Evolutionary conservation across 2,888 invertebrate species (phyloP).

Genomic region (Pyrrhopygopsis socrates): DNA sequence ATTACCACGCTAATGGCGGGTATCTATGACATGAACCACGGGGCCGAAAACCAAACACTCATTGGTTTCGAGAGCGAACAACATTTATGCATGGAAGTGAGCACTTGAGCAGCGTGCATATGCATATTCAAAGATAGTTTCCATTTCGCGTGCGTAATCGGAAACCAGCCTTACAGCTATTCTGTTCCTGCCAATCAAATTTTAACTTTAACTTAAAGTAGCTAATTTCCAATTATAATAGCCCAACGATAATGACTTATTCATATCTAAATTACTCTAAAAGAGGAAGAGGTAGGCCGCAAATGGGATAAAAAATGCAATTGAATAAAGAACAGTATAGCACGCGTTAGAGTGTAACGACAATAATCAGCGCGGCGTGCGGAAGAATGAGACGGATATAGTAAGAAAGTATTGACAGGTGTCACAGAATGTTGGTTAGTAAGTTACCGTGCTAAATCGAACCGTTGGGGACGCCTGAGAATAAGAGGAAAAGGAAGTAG

Average conservation of each 20-base stretch:
- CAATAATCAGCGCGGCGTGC: slow-evolving; percentile 88
- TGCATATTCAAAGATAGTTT: slow-evolving; percentile 94
- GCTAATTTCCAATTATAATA: slow-evolving; percentile 86
- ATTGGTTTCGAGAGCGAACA: slow-evolving; percentile 84
- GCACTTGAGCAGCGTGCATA: slow-evolving; percentile 89
- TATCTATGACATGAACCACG: slow-evolving; percentile 82
- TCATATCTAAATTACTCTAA: slow-evolving; percentile 91
- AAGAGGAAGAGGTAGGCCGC: slow-evolving; percentile 91
- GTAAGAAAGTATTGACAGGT: slow-evolving; percentile 86
- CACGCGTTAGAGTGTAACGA: slow-evolving; percentile 92
- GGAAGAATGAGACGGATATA: slow-evolving; percentile 91
- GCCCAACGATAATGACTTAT: slow-evolving; percentile 90
- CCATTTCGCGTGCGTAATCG: slow-evolving; percentile 94
- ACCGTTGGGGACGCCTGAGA: slow-evolving; percentile 86
- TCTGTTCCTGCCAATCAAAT: slow-evolving; percentile 88
- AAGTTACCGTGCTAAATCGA: slow-evolving; percentile 90
- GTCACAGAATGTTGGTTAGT: slow-evolving; percentile 89
- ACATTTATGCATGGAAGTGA: slow-evolving; percentile 87
- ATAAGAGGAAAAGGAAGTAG: slow-evolving; percentile 78
- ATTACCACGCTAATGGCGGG: slow-evolving; percentile 87
- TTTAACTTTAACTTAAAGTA: slow-evolving; percentile 87
- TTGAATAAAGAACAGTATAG: slow-evolving; percentile 88
- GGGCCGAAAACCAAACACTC: slow-evolving; percentile 35
- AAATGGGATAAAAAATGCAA: slow-evolving; percentile 89
- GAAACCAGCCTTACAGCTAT: slow-evolving; percentile 90